Percentiles rank a stretch among this genome's conserved stretches.
Evolutionary conservation across 2,888 invertebrate species (phyloP).

Genomic region (Coelinius sp.): DNA sequence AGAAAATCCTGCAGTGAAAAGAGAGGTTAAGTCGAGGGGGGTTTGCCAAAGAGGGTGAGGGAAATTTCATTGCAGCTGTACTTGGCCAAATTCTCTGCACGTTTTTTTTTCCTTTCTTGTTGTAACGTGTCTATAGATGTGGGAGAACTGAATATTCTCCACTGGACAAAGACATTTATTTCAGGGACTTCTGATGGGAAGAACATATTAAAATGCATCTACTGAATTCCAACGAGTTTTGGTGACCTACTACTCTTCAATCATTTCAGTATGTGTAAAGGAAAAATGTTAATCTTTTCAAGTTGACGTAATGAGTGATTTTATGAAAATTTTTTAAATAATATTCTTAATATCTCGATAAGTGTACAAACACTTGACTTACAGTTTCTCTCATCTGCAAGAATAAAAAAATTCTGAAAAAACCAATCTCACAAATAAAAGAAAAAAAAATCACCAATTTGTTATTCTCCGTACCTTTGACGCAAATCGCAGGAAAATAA

Average conservation of each 20-base stretch:
- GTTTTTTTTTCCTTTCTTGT: slow-evolving; percentile 28
- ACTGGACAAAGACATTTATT: background rate
- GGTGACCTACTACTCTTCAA: background rate
- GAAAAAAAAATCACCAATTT: background rate
- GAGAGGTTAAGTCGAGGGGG: slow-evolving; percentile 2
- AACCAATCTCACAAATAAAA: no score
- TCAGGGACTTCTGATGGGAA: background rate
- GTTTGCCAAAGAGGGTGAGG: background rate
- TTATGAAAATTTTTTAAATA: no score
- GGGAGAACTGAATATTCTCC: background rate
- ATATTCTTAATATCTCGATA: no score
- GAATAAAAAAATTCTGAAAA: no score
- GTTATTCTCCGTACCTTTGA: background rate
- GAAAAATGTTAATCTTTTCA: background rate
- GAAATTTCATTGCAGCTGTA: slow-evolving; percentile 10
- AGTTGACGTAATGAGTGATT: background rate
- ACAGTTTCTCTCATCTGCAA: no score
- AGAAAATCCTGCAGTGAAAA: slow-evolving; percentile 25
- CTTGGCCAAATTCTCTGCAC: slow-evolving; percentile 29
- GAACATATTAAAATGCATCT: background rate
- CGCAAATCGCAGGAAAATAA: background rate
- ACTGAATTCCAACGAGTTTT: background rate
- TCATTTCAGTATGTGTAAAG: background rate
- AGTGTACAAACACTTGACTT: no score
- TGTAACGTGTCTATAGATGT: background rate